A percentile compares a stretch with the other conserved stretches of the same genome.
phyloP scores from a whole-genome alignment of 2,888 invertebrate genomes.

The Drosophila anomalata region DNA sequence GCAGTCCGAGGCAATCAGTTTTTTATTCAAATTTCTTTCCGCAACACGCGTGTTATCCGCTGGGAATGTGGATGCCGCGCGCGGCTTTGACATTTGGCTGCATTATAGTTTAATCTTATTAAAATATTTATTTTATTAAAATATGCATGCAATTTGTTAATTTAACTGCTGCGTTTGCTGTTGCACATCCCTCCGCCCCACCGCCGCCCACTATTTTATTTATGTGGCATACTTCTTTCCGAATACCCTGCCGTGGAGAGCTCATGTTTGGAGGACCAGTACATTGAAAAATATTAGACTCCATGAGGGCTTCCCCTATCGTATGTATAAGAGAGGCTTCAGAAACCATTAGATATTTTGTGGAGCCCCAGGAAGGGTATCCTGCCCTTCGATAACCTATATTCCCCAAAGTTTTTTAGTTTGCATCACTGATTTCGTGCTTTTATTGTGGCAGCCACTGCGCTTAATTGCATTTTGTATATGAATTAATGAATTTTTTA shows the following conservation, averaged over 20 bases:
- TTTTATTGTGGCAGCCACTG: slow-evolving; percentile 70
- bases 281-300: too few relatives aligned
- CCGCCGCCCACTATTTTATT: slow-evolving; percentile 52
- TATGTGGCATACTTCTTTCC: slow-evolving; percentile 52
- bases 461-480: slow-evolving; percentile 81
- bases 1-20: slow-evolving; percentile 27
- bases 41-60: slow-evolving; percentile 37
- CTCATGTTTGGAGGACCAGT: too few relatives aligned
- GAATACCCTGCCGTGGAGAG: slow-evolving; percentile 8
- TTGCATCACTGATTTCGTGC: slow-evolving; percentile 36
- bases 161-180: slow-evolving; percentile 78
- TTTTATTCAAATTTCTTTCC: slow-evolving; percentile 45
- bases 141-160: slow-evolving; percentile 81
- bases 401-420: slow-evolving; percentile 31
- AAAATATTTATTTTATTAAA: slow-evolving; percentile 80
- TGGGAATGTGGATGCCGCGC: slow-evolving; percentile 63
- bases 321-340: too few relatives aligned
- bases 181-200: slow-evolving; percentile 25
- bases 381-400: slow-evolving; percentile 38
- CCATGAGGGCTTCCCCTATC: too few relatives aligned
- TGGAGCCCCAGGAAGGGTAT: slow-evolving; percentile 35
- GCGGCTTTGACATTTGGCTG: slow-evolving; percentile 73
- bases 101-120: slow-evolving; percentile 80
- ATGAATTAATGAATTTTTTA: slow-evolving; percentile 81
- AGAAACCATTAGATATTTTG: too few relatives aligned